Evolutionary conservation across 53 echinoderm and acorn worm species (phyloP).

Genomic region (Holothuria leucospilota): DNA sequence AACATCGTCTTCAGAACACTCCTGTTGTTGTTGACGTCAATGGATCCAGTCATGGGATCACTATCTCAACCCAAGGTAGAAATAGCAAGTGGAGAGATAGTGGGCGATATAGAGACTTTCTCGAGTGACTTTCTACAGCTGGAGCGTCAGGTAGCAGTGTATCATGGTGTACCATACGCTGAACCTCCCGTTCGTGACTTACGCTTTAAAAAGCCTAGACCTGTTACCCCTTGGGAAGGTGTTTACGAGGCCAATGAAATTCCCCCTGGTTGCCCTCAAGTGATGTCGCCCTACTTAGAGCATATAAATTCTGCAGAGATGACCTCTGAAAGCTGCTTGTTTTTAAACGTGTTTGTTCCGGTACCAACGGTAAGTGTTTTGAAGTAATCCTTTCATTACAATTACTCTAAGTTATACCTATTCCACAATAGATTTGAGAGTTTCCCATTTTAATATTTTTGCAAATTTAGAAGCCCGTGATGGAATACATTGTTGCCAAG

Average conservation of each 20-base stretch:
- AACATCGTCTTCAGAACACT: no score
- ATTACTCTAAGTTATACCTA: no score
- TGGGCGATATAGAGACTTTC: slow-evolving; percentile 4
- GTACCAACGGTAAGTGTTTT: slow-evolving; percentile 8
- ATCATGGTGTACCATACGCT: slow-evolving; percentile 88
- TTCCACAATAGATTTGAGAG: no score
- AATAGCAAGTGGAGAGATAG: slow-evolving; percentile 10
- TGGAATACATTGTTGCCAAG: no score
- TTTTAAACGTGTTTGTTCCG: slow-evolving; percentile 77
- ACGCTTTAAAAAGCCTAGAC: slow-evolving; percentile 70
- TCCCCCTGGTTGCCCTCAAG: slow-evolving; percentile 73
- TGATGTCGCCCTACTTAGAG: slow-evolving; percentile 51
- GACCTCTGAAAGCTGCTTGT: slow-evolving; percentile 89
- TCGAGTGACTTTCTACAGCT: slow-evolving; percentile 21
- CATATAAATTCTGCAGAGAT: slow-evolving; percentile 72
- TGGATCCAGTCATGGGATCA: no score
- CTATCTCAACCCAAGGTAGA: not conserved
- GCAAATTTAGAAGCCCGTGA: no score
- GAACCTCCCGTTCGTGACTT: slow-evolving; percentile 72
- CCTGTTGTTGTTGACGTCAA: no score
- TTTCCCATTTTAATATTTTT: no score
- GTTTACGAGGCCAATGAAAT: slow-evolving; percentile 64
- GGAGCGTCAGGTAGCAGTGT: slow-evolving; percentile 56
- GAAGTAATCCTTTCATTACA: no score
- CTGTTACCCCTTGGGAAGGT: slow-evolving; percentile 59